Conservation (phyloP, 2,888 invertebrate genomes). For the Nomada fabriciana region DNA sequence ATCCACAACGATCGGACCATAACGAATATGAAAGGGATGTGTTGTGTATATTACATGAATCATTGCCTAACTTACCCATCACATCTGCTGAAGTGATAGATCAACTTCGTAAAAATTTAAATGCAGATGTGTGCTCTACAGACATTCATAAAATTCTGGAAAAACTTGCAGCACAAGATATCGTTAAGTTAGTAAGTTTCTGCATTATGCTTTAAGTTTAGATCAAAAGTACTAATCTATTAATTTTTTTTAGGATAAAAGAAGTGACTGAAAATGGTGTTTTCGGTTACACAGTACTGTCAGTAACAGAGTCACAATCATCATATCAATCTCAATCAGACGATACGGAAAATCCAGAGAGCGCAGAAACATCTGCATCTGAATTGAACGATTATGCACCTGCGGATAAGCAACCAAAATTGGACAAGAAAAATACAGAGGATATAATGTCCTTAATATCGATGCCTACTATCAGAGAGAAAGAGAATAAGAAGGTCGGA, state of each 20-base stretch:
- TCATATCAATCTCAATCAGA: constrained; percentile 73
- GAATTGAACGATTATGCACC: constrained; percentile 77
- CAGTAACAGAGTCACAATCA: constrained; percentile 77
- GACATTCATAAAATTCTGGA: constrained; percentile 90
- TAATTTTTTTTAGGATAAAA: constrained; percentile 75
- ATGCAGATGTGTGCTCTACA: constrained; percentile 86
- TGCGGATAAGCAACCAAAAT: constrained; percentile 78
- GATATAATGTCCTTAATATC: constrained; percentile 91
- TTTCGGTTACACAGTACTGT: constrained; percentile 81
- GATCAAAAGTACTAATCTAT: constrained; percentile 9
- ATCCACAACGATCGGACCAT: constrained; percentile 76
- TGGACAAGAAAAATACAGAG: constrained; percentile 80
- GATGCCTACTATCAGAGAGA: constrained; percentile 97
- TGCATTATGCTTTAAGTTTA: background rate
- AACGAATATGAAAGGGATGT: constrained; percentile 85
- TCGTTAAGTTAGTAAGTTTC: constrained; percentile 86
- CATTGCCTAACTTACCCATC: constrained; percentile 89
- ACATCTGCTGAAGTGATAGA: constrained; percentile 88
- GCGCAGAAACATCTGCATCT: constrained; percentile 74
- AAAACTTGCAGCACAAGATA: constrained; percentile 91
- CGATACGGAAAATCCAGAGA: constrained; percentile 76
- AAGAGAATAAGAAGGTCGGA: constrained; percentile 97
- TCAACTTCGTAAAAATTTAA: constrained; percentile 85
- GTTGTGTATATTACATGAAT: constrained; percentile 89
- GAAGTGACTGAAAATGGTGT: constrained; percentile 83